phyloP scores from a whole-genome alignment of 1,140 invertebrate species.

The Helicoverpa armigera region DNA sequence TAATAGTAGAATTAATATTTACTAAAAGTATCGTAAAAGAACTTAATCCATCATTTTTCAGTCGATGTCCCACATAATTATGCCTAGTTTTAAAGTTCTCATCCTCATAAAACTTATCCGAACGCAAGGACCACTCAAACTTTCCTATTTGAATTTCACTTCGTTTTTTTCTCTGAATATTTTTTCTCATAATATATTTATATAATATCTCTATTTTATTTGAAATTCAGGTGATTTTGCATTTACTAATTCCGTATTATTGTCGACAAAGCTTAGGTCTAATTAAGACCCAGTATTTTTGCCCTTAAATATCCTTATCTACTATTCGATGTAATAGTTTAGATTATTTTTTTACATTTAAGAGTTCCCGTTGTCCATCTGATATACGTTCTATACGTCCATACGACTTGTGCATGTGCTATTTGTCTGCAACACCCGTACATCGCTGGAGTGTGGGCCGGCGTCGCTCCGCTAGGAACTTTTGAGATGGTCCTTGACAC shows the following conservation, averaged over 20 bases:
- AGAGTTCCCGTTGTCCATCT: constrained; percentile 77
- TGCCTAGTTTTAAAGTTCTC: constrained; percentile 38
- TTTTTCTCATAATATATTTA: constrained; percentile 61
- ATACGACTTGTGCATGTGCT: constrained; percentile 82
- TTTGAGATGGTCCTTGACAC: constrained; percentile 98
- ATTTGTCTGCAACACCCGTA: constrained; percentile 69
- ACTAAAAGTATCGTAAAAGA: constrained; percentile 39
- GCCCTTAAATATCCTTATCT: constrained; percentile 74
- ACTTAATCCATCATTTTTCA: constrained; percentile 47
- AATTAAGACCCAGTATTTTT: constrained; percentile 69
- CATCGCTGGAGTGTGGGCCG: constrained; percentile 42
- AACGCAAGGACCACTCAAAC: constrained; percentile 92
- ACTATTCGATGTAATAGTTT: constrained; percentile 86
- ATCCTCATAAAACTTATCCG: constrained; percentile 60
- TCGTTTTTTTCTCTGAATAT: constrained; percentile 60
- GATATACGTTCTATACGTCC: constrained; percentile 70
- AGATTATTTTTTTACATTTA: constrained; percentile 78
- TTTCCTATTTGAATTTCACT: constrained; percentile 87
- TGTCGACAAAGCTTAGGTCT: constrained; percentile 71
- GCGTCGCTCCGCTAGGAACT: constrained; percentile 90
- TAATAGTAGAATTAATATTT: constrained; percentile 1
- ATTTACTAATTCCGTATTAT: constrained; percentile 60
- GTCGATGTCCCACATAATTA: constrained; percentile 51
- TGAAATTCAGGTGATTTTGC: constrained; percentile 59
- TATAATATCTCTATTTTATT: constrained; percentile 56